Base-by-base conservation (phyloP, 2,113 vertebrate genomes). In the Cynocephalus volans region DNA sequence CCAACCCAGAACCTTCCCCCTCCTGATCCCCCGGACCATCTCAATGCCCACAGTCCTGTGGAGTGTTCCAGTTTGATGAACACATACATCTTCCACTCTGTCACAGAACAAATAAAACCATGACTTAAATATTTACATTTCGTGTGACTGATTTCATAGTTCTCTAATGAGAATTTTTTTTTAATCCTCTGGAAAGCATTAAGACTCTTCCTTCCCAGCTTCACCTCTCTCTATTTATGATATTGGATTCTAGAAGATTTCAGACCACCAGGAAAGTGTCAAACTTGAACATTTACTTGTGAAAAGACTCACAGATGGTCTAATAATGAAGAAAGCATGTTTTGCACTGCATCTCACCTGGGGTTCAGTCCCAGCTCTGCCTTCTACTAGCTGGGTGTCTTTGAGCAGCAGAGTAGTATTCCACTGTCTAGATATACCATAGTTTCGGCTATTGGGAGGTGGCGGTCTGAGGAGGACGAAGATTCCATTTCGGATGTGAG, bases 71-170 rank as follows among this genome's bases (percentile, higher is more conserved):
- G 15, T 56, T 92, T 94, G 54, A 87, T 90, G 48, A 92, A 89
- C 92, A 88, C 48, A 18, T 79, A 14, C 26, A 56, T 73, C 84
- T 91, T 95, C 21, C 73, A 94, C 41, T 77, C 19, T 70, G 58
- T 87, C 80, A 87, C 12, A 72, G 54, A 86, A 92, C n/a, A 91
- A 94, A 92, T 72, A 87, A n/a, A 70, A 58, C 45, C 14, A 67
- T 18, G 18, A 45, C 23, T 90, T 92, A 26, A 54, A 76, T 67
- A 79, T 89, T 79, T 92, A 94, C 33, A 94, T 14, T 97, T 85
- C 87, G 45, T 92, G 18, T 72, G 28, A 50, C n/a, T 75, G 17
- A 77, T 67, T 94, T 94, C 67, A 81, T 64, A 48, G 17, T 89
- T 92, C 9, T 50, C 26, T 70, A 50, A 84, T 84, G 65, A 88